Base-by-base conservation (phyloP, 2,888 invertebrate genomes). In the Cancer borealis region DNA sequence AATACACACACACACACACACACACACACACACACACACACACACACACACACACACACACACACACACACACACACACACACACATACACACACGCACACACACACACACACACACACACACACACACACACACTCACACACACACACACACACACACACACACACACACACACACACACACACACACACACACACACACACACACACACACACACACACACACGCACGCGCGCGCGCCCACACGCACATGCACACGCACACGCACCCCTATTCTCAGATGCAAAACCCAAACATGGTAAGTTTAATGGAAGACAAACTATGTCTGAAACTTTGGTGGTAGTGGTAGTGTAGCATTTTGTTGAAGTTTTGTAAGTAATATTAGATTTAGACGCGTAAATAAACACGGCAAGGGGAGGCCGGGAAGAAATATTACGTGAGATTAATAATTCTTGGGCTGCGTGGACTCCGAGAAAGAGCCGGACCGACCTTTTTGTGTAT, bases 251-350 rank as follows among this genome's bases (percentile, higher is more conserved):
- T 2, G 30, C 30, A 79, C 5, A 79, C 79, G 30, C 79, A 79
- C 79, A 30, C 2, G 30, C 30, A 79, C 5, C 30, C 10, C 30
- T 79, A n/a, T 79, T 30, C 79, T 79, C 79, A 26, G 30, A 26
- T 21, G 79, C 30, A 79, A 79, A 79, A 30, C 30, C 79, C 79
- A 26, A 79, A 79, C 79, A 79, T 6, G 79, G 10, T 79, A 79
- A 79, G 79, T 79, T 79, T 79, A 79, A 30, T 79, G 79, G 79
- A 79, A 79, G 79, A 30, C 79, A 79, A 79, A 79, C 79, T 79
- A 79, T 79, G 79, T 14, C 79, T 30, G 79, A 79, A 79, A 79
- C 30, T 79, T 79, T 5, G 79, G 79, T 30, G 79, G 79, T 8
- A 30, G 79, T 14, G 79, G 79, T 79, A 26, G 79, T 79, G 8